Evolutionary conservation across 2,888 invertebrate species (phyloP).

Genomic region (Melanotus villosus): DNA sequence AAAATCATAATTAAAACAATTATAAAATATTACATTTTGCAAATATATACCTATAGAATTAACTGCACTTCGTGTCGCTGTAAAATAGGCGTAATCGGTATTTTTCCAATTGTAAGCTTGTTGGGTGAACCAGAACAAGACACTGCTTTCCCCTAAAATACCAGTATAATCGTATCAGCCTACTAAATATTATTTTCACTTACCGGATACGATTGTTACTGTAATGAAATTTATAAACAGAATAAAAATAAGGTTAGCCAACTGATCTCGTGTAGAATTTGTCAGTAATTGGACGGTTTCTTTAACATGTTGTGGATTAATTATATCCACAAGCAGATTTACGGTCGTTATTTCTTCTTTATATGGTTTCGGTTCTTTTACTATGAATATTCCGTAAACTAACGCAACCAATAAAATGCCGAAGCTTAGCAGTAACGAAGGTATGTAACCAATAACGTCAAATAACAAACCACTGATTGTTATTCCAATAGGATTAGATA

Average conservation of each 20-base stretch:
- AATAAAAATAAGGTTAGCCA: slow-evolving; percentile 1
- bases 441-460: slow-evolving; percentile 59
- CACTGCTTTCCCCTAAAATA: slow-evolving; percentile 15
- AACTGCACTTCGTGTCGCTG: not conserved
- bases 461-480: slow-evolving; percentile 62
- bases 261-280: not conserved
- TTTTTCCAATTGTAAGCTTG: slow-evolving; percentile 14
- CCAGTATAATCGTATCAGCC: too few relatives aligned
- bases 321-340: not conserved
- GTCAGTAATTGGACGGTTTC: slow-evolving; percentile 8
- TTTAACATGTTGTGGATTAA: not conserved
- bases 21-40: too few relatives aligned
- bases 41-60: slow-evolving; percentile 5
- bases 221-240: not conserved
- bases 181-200: not conserved
- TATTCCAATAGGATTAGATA: slow-evolving; percentile 58
- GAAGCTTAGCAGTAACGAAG: slow-evolving; percentile 52
- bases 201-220: not conserved
- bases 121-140: slow-evolving; percentile 16
- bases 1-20: too few relatives aligned
- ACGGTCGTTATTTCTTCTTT: too few relatives aligned
- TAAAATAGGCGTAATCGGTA: slow-evolving; percentile 18
- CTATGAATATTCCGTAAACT: too few relatives aligned
- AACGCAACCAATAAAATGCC: too few relatives aligned
- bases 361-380: too few relatives aligned